phyloP scores from a whole-genome alignment of 2,888 invertebrate species.

The Brachypterus glaber region DNA sequence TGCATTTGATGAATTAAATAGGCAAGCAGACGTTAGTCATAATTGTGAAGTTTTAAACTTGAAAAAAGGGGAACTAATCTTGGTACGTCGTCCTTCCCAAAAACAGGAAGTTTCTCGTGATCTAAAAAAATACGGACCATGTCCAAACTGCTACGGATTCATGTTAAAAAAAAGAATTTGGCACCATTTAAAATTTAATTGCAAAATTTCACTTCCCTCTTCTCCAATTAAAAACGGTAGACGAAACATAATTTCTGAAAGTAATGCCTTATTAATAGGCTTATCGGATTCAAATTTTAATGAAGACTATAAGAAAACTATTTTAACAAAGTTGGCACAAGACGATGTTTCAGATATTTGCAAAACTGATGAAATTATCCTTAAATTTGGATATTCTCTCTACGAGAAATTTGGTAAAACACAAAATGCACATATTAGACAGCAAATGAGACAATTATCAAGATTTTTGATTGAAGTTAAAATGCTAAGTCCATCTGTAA shows the following conservation, averaged over 20 bases:
- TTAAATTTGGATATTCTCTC: conserved; percentile 1
- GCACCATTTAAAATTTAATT: conserved; percentile 12
- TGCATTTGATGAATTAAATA: conserved; percentile 6
- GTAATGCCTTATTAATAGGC: conserved; percentile 8
- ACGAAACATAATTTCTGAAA: conserved; percentile 8
- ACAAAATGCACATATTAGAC: conserved; percentile 11
- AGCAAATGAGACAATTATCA: conserved; percentile 14
- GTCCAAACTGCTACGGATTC: conserved; percentile 13
- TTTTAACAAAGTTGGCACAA: not conserved
- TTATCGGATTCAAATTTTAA: conserved; percentile 6
- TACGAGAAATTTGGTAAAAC: conserved; percentile 13
- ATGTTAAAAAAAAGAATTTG: conserved; percentile 11
- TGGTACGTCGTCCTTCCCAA: conserved; percentile 10
- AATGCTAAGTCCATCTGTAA: not conserved
- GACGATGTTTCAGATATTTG: conserved; percentile 4
- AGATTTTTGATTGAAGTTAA: conserved; percentile 5
- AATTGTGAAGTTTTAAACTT: conserved; percentile 11
- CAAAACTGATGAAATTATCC: conserved; percentile 4
- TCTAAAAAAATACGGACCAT: conserved; percentile 13
- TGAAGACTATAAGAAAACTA: conserved; percentile 1
- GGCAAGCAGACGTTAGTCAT: conserved; percentile 12
- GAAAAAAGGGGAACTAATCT: conserved; percentile 12
- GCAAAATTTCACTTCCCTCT: too few relatives aligned
- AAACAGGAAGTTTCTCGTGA: conserved; percentile 6
- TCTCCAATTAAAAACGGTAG: conserved; percentile 6